Base-by-base conservation (phyloP, 2,888 invertebrate species). In the Sinohyriopsis cumingii region DNA sequence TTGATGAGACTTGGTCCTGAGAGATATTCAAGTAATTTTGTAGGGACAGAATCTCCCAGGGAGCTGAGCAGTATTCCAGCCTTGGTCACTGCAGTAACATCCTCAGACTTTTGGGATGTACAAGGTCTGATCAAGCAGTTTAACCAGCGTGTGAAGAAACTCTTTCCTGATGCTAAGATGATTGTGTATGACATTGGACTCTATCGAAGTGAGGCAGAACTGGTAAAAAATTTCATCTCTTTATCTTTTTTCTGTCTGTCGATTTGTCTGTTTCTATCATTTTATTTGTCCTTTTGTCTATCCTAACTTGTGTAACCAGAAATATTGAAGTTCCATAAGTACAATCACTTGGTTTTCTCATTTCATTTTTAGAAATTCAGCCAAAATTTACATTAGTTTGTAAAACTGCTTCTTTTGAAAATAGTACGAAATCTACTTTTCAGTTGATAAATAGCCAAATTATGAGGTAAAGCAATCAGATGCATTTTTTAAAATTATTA, bases 151-250 rank as follows among this genome's bases (percentile, higher is more conserved):
- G 69, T 83, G 2, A 74, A 72, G 54, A 68, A 69, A 54, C 65
- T 68, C 6, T 70, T 76, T 12, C 63, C 74, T 54, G 68, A 76
- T 20, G 15, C 81, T 0, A 81, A 80, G 53, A 76, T 85, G 15
- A 79, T 85, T 20, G 79, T 86, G 7, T 86, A 83, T 70, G 82
- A 85, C 63, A 67, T 85, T 24, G 84, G 84, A 5, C 72, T 85
- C 3, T 82, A 82, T 63, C 57, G 53, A 3, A 77, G 66, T 22
- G 83, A 84, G 56, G 66, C 72, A 59, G 70, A 78, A 62, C 55
- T 86, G 73, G 86, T 86, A 69, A 77, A 82, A 78, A 6, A 9
- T 19, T 20, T 18, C 55, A 33, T 45, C 6, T 5, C 25, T 28
- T 9, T 61, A 33, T 61, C 53, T 5, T 7, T 20, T 20, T 54